Evolutionary conservation across 53 echinoderm and acorn worm species (phyloP).

Genomic region (Henricia sp.): DNA sequence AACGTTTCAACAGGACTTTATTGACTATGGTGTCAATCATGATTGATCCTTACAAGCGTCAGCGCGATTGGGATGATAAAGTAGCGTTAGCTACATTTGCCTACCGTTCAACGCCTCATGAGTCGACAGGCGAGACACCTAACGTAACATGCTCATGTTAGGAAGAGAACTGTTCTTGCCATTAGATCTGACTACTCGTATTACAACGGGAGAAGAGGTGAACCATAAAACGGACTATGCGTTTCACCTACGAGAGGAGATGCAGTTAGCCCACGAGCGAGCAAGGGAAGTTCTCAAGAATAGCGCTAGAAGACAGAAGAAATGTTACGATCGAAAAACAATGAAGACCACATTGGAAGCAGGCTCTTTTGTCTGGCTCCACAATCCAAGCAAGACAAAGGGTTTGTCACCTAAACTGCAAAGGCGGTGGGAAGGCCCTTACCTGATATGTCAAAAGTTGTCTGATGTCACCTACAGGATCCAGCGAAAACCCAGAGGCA

Average conservation of each 20-base stretch:
- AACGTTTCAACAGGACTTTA: background rate
- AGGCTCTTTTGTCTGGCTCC: no score
- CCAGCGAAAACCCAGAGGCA: no score
- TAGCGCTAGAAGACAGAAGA: background rate
- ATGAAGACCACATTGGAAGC: no score
- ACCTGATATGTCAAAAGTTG: no score
- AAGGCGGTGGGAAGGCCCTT: no score
- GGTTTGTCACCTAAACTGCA: no score
- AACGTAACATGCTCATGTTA: background rate
- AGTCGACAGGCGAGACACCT: conserved; percentile 1
- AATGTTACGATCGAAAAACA: no score
- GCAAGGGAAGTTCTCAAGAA: background rate
- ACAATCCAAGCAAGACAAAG: no score
- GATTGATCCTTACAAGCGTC: background rate
- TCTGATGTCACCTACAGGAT: no score
- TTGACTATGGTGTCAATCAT: background rate
- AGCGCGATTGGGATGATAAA: conserved; percentile 1
- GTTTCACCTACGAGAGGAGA: background rate
- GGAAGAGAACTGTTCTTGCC: background rate
- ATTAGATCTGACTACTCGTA: no score
- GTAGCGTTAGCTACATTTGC: background rate
- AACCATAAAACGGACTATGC: background rate
- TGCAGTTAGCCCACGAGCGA: no score
- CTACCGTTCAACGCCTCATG: background rate
- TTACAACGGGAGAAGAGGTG: background rate